Conservation (phyloP, 2,888 invertebrate genomes). For the Emesis russula region DNA sequence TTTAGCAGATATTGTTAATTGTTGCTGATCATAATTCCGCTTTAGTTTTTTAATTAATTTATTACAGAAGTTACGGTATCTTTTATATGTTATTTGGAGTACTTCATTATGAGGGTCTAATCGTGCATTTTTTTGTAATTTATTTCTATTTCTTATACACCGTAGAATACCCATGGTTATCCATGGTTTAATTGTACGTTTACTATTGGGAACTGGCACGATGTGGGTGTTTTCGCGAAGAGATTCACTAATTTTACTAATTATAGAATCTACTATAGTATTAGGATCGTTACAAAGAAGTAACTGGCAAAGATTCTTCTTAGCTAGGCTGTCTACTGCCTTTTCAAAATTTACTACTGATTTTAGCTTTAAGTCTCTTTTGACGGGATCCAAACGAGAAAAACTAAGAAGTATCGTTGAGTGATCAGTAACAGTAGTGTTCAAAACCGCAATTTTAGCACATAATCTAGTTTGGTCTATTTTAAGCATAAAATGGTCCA, state of each 20-base stretch:
- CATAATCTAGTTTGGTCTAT: not conserved
- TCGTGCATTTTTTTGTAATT: not conserved
- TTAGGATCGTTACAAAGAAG: not conserved
- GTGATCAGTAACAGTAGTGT: not conserved
- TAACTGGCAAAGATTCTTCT: not conserved
- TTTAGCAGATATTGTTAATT: slow-evolving; percentile 33
- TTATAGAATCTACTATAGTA: not conserved
- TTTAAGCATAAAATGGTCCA: not conserved
- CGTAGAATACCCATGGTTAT: not conserved
- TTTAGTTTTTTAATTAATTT: slow-evolving; percentile 68
- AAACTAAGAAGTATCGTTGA: not conserved
- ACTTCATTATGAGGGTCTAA: slow-evolving; percentile 15
- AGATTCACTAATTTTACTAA: not conserved
- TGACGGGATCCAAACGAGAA: not conserved
- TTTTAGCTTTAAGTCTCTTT: not conserved
- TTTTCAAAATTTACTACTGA: not conserved
- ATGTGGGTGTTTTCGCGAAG: not conserved
- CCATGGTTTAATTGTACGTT: not conserved
- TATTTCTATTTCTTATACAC: not conserved
- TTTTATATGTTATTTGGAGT: slow-evolving; percentile 42
- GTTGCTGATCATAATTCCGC: slow-evolving; percentile 49
- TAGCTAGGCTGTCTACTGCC: not conserved
- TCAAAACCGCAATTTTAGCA: not conserved
- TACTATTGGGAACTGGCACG: not conserved
- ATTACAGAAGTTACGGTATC: slow-evolving; percentile 61